Base-by-base conservation (phyloP, 2,797 vertebrate species). In the Xenentodon cancila region DNA sequence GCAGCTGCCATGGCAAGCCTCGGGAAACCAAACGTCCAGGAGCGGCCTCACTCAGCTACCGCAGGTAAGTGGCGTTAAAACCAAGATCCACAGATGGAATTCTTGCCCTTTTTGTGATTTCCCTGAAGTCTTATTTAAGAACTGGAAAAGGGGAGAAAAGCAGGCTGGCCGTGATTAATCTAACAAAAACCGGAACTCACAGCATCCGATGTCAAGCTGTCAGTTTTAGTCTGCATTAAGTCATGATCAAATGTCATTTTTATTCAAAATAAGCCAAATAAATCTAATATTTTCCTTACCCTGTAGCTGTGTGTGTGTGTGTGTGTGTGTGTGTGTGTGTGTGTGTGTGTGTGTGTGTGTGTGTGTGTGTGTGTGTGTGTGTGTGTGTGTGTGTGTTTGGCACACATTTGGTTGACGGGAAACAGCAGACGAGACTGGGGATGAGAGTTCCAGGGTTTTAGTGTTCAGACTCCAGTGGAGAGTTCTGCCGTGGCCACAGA, bases 341-440 rank as follows among this genome's bases (percentile, higher is more conserved):
- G 66, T 62, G 61, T 47, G 40, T 71, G 53, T 72, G 46, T 61
- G 66, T 65, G 66, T 60, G 62, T 65, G 75, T 67, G 70, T 77
- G 79, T 80, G 70, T 83, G 79, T 92, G 91, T 94, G 92, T 66
- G 54, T 62, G 61, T 47, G 40, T 71, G 53, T 72, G 46, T 61
- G 66, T 65, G 66, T 60, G 62, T 65, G 75, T 67, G 70, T 77
- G 79, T 80, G 70, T 83, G 79, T 92, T 92, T 94, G 92, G 92
- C 92, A 93, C 92, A 89, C 75, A 75, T 90, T 91, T 84, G 79
- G 87, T 85, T 87, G 84, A 88, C 78, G 85, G 84, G 82, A 87
- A 89, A 88, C 77, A 78, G 85, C 75, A 69, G 72, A 84, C 56
- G 22, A 74, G 75, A 54, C 84, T 83, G 82, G 64, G 65, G 73